phyloP scores from a whole-genome alignment of 2,113 vertebrate species.

The Apteryx owenii region DNA sequence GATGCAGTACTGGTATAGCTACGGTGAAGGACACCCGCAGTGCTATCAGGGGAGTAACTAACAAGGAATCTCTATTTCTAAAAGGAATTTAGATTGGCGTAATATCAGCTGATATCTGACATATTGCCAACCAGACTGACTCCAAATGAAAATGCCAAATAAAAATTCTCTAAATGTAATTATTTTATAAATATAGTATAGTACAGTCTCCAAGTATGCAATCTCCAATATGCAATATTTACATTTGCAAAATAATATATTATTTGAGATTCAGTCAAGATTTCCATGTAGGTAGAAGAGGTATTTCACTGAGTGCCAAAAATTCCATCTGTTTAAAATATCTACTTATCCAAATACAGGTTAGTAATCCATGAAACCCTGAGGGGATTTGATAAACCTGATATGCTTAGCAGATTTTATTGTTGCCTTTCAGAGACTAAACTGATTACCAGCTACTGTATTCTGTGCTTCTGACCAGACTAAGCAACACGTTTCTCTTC shows the following conservation, averaged over 20 bases:
- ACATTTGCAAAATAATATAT: slow-evolving; percentile 14
- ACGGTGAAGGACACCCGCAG: not conserved
- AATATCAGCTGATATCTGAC: not conserved
- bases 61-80: not conserved
- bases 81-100: not conserved
- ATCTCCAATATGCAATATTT: not conserved
- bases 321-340: slow-evolving; percentile 44
- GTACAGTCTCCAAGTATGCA: not conserved
- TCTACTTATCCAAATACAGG: slow-evolving; percentile 37
- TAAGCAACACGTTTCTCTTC: not conserved
- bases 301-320: slow-evolving; percentile 44
- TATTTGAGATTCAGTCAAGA: not conserved
- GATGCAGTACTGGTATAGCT: not conserved
- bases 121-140: not conserved
- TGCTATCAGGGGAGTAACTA: not conserved
- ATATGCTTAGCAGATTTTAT: slow-evolving; percentile 27
- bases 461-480: not conserved
- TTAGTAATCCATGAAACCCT: slow-evolving; percentile 27
- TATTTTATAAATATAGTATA: not conserved
- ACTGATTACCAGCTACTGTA: not conserved
- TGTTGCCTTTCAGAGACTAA: slow-evolving; percentile 22
- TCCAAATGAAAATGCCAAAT: not conserved
- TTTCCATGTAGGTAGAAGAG: slow-evolving; percentile 8
- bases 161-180: not conserved
- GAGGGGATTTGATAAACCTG: slow-evolving; percentile 21